phyloP scores from a whole-genome alignment of 2,888 invertebrate genomes.

The Dicranocentrus wangi region DNA sequence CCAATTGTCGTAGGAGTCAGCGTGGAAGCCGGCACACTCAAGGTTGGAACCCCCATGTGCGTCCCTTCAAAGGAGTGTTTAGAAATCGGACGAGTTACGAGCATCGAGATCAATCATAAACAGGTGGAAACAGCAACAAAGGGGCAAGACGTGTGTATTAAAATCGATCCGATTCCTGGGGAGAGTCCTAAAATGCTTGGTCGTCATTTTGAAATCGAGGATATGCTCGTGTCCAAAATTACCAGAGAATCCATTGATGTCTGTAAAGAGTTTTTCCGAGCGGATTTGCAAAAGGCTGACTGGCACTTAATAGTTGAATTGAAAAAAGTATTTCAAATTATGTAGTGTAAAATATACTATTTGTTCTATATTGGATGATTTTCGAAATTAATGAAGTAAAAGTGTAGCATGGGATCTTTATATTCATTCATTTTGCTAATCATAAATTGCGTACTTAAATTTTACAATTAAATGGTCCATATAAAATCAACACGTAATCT shows the following conservation, averaged over 20 bases:
- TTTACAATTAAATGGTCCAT: too few relatives aligned
- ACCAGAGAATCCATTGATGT: slow-evolving; percentile 98
- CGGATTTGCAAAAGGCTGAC: slow-evolving; percentile 95
- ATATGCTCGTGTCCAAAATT: slow-evolving; percentile 97
- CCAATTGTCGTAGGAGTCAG: slow-evolving; percentile 98
- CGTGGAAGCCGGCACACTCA: slow-evolving; percentile 95
- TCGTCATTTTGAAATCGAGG: slow-evolving; percentile 97
- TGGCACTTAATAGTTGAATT: slow-evolving; percentile 99
- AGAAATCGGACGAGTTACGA: slow-evolving; percentile 93
- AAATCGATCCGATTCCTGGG: slow-evolving; percentile 97
- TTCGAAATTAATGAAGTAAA: too few relatives aligned
- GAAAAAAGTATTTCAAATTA: slow-evolving; percentile 94
- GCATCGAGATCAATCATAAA: slow-evolving; percentile 97
- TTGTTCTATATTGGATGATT: too few relatives aligned
- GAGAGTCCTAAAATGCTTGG: slow-evolving; percentile 99
- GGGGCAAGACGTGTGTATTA: slow-evolving; percentile 96
- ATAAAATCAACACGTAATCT: too few relatives aligned
- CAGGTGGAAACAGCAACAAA: slow-evolving; percentile 93
- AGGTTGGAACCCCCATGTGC: slow-evolving; percentile 97
- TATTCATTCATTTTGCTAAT: too few relatives aligned
- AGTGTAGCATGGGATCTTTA: too few relatives aligned
- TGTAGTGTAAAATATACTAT: too few relatives aligned
- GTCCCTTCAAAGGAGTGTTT: slow-evolving; percentile 97
- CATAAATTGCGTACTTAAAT: too few relatives aligned
- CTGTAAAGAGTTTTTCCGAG: slow-evolving; percentile 99